Base-by-base conservation (phyloP, 1,140 invertebrate species). In the Cecropterus lyciades region DNA sequence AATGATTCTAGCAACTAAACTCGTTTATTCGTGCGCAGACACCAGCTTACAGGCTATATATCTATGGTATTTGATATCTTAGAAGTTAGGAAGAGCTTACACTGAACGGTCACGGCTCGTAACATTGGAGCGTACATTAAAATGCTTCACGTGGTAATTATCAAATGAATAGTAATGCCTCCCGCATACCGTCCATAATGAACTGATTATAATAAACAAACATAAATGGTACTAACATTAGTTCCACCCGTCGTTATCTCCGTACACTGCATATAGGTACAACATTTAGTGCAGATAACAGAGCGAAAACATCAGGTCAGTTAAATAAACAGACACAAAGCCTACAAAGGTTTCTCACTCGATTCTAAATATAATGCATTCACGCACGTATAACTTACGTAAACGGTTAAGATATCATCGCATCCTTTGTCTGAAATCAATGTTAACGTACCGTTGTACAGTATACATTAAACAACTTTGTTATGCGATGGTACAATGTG, bases 201-300 rank as follows among this genome's bases (percentile, higher is more conserved):
- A 53, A 17, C 17, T 57, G 10, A 43, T 56, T 30, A 30, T 45
- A 27, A 59, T 33, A 57, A 59, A 57, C 40, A 57, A 57, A 57
- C 16, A 40, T 24, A 43, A 53, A 33, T 16, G 17, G 10, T 24
- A 43, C 16, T 14, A 8, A 17, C 51, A 55, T 65, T 65, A 65
- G 40, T 65, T 51, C 33, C 17, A 20, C n/a, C 11, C 33, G n/a
- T 20, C 51, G 20, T 48, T 53, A 64, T 53, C 37, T 52, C 2
- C n/a, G 20, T 13, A 8, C n/a, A 55, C 10, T 17, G 10, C 27
- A 48, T 16, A 46, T 33, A 33, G 10, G n/a, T 37, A 37, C 11
- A 37, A 37, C 43, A 33, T 42, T 59, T 42, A 55, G 27, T 55
- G 53, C 33, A 45, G 51, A 64, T 52, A 64, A 64, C 48, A 43